phyloP scores from a whole-genome alignment of 1,140 invertebrate genomes.

The Lanistes nyassanus region DNA sequence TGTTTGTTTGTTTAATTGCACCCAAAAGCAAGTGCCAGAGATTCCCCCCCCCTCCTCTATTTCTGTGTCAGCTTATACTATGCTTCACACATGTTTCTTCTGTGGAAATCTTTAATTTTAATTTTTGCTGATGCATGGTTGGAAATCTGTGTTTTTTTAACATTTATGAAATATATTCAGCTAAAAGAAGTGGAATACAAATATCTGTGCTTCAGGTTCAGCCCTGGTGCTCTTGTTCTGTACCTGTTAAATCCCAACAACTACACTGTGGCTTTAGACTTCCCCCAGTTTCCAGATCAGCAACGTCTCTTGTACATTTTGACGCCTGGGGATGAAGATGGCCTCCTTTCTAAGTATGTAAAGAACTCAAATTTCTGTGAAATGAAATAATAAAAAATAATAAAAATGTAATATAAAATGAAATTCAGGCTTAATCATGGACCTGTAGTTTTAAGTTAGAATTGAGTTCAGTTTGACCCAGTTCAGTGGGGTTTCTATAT shows the following conservation, averaged over 20 bases:
- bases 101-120: background rate
- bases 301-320: conserved; percentile 4
- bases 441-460: too few relatives aligned
- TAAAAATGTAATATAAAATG: too few relatives aligned
- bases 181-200: background rate
- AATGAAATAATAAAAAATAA: too few relatives aligned
- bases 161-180: background rate
- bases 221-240: background rate
- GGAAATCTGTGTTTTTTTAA: background rate
- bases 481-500: too few relatives aligned
- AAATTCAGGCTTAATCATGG: too few relatives aligned
- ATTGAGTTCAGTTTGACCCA: too few relatives aligned
- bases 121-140: background rate
- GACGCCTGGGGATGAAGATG: conserved; percentile 13
- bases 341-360: conserved; percentile 15
- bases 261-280: background rate
- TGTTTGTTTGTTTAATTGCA: background rate
- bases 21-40: background rate
- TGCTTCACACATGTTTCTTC: background rate
- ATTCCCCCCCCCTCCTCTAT: background rate
- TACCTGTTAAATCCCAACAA: conserved; percentile 7
- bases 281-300: background rate
- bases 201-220: background rate
- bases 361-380: background rate
- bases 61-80: background rate